Evolutionary conservation across 2,113 vertebrate genomes (phyloP), one percentile per base, ranked within the genome.

Genomic region (Struthio camelus): DNA sequence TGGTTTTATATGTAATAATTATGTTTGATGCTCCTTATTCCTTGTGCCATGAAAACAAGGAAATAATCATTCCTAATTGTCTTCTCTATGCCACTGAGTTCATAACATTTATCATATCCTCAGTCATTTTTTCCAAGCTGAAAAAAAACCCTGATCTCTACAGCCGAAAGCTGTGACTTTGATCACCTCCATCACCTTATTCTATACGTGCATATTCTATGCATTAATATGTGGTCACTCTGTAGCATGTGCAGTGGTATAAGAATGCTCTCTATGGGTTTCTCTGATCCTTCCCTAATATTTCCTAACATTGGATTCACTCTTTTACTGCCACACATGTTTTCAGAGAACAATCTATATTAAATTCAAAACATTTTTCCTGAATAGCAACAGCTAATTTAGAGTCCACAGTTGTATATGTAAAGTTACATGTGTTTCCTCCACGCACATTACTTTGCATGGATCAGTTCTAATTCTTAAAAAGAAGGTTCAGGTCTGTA

Each of bases 1-100:
- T 91, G 64, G 20, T 11, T 94, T 80, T 83, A 18, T 25, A 22
- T 46, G 24, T 34, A 91, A 73, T 85, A 77, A 93, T 88, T 93
- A 54, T 5, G 11, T 40, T 86, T 69, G 48, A 78, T 70, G 15
- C 10, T 83, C 64, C 58, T 30, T 91, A 53, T 80, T 95, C 87
- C 62, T 91, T 69, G 28, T 91, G 61, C 69, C 36, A 80, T 77
- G 75, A 93, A 96, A 95, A 66, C 81, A 91, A 82, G 36, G 30
- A 80, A 90, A 94, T 94, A 94, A 88, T 93, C 25, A 85, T 83
- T 94, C 79, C 82, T 85, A 85, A 92, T 34, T 88, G 28, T 85
- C 53, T 73, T 88, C 82, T 72, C 58, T 65, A 28, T 88, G 53
- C 58, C 62, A 48, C 79, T 5, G 2, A 72, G 70, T 80, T 87